Evolutionary conservation across 2,888 invertebrate genomes (phyloP), one percentile per base, ranked within the genome.

Genomic region (Clepsis dumicolana): DNA sequence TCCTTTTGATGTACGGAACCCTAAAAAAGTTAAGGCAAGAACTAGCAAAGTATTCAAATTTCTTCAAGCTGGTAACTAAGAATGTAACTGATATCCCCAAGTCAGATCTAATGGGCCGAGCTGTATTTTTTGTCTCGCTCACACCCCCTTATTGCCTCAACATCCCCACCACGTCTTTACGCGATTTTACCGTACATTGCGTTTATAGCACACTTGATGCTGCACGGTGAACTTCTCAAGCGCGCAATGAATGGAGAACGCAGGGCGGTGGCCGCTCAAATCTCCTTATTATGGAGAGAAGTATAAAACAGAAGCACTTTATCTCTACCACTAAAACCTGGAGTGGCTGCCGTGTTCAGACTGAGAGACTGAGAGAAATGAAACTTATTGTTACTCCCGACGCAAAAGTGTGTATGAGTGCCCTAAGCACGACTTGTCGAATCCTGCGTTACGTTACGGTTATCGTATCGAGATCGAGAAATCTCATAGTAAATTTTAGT

Each of bases 241-340:
- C 29, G 29, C 3, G 29, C 29, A 29, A 29, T 29, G 29, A 29
- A 29, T 29, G 7, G 29, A n/a, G n/a, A n/a, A n/a, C n/a, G n/a
- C 29, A 29, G 7, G 7, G 3, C 29, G 29, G 29, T 29, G 29
- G 29, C 7, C 29, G 29, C 29, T 29, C 29, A 29, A 7, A n/a
- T 29, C 4, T 29, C 29, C 3, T 29, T 29, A 7, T 29, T 29
- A 29, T 3, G 18, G 18, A 38, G 57, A 38, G 57, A 53, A 52
- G n/a, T 32, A 25, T 61, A 66, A 65, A 65, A 35, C 66, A 66
- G 56, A 27, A 29, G 53, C 38, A 48, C 48, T 66, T 62, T 66
- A 62, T 62, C 66, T 62, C 54, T 62, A 66, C 35, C 61, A 66
- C 60, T 61, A 60, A 61, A 53, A 35, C 53, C 53, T 35, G 48